These are phyloP conservation scores for Chelmon rostratus DNA, from an alignment of 2,797 vertebrate genomes.

Conservation along the genomic window DNA sequence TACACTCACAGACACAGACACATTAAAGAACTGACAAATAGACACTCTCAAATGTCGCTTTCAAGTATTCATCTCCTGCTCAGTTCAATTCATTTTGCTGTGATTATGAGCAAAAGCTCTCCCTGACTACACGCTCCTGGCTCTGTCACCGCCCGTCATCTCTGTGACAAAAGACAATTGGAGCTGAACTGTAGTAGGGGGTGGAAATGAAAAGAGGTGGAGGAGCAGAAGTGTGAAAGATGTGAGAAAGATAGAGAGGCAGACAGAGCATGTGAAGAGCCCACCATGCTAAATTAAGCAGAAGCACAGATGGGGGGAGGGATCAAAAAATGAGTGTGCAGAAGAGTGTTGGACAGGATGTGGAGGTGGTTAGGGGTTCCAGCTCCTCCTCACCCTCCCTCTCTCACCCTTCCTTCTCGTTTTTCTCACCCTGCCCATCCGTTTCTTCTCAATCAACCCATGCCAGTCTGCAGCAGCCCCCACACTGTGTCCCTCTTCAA, in stretches of 20 bases:
- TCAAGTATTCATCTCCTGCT: slow-evolving; percentile 32
- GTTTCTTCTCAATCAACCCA: slow-evolving; percentile 12
- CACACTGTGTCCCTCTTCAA: background rate
- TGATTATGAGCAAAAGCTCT: slow-evolving; percentile 28
- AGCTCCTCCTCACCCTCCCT: too few species aligned
- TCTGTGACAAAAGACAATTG: slow-evolving; percentile 28
- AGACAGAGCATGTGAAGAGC: slow-evolving; percentile 37
- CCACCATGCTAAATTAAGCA: slow-evolving; percentile 31
- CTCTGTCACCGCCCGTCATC: slow-evolving; percentile 35
- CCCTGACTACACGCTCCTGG: slow-evolving; percentile 13
- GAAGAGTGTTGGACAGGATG: slow-evolving; percentile 23
- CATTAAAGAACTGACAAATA: slow-evolving; percentile 6
- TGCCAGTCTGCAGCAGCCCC: slow-evolving; percentile 34
- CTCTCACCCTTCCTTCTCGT: background rate
- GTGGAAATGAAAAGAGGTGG: background rate
- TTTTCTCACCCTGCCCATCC: slow-evolving; percentile 12
- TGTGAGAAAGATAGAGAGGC: slow-evolving; percentile 29
- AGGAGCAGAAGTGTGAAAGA: slow-evolving; percentile 27
- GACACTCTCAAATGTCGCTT: slow-evolving; percentile 49
- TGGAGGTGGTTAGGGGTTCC: slow-evolving; percentile 32
- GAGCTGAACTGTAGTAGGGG: slow-evolving; percentile 6
- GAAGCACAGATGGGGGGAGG: slow-evolving; percentile 18
- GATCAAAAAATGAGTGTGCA: background rate
- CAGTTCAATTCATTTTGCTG: slow-evolving; percentile 39
- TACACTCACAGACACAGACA: background rate